Percentiles rank a stretch among this genome's conserved stretches.
Conservation (phyloP, 2,113 vertebrate species). For the Isurus oxyrinchus region DNA sequence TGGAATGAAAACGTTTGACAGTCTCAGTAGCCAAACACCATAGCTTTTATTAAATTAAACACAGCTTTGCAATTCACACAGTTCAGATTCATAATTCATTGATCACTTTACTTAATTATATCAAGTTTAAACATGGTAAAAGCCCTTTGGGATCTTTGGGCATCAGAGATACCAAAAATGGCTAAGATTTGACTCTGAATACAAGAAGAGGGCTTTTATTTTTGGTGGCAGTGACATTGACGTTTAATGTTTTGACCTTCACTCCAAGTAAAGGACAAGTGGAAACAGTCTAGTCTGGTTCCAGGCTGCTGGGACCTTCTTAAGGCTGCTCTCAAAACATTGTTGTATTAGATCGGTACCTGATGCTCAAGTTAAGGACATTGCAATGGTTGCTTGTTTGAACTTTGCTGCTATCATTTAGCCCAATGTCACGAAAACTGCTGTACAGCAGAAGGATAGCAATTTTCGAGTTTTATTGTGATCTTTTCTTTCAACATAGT, state of each 20-base stretch:
- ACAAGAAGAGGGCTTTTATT: background rate
- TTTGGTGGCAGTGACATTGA: background rate
- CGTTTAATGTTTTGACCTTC: background rate
- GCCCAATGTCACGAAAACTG: background rate
- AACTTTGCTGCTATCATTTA: background rate
- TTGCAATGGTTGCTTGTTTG: background rate
- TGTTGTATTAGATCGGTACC: background rate
- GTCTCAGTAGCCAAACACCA: background rate
- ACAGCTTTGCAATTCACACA: background rate
- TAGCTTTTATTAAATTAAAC: conserved; percentile 10
- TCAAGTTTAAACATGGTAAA: background rate
- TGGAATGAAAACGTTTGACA: background rate
- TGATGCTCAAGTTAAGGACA: background rate
- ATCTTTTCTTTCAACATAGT: background rate
- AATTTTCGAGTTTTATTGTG: background rate
- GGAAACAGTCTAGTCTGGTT: background rate
- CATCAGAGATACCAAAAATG: background rate
- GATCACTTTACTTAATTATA: background rate
- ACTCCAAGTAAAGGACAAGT: background rate
- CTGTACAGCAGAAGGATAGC: background rate
- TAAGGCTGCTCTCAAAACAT: background rate
- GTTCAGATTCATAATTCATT: background rate
- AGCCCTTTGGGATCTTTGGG: background rate
- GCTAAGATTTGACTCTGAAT: background rate
- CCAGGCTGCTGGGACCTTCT: background rate